Evolutionary conservation across 2,797 vertebrate genomes (phyloP).

Genomic region (Furcifer pardalis): DNA sequence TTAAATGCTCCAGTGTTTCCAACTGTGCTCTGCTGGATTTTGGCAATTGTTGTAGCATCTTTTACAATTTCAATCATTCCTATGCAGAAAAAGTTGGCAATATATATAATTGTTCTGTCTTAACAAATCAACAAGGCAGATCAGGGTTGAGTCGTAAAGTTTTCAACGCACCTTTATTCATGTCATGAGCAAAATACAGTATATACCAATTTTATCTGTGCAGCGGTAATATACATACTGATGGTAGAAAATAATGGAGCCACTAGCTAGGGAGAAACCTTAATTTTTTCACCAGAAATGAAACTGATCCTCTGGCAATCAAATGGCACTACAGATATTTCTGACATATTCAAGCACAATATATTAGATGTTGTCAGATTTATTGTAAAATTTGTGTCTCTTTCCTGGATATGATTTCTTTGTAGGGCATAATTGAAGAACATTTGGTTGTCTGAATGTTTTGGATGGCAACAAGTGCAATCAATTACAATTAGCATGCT

Average conservation of each 20-base stretch:
- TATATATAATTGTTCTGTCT: background rate
- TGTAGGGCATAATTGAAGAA: background rate
- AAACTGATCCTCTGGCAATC: background rate
- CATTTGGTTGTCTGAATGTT: too few relatives aligned
- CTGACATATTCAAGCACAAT: background rate
- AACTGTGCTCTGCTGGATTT: constrained; percentile 97
- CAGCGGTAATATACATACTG: background rate
- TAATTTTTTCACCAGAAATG: background rate
- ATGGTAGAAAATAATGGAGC: background rate
- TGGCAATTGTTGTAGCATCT: constrained; percentile 96
- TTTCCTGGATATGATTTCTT: background rate
- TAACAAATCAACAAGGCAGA: background rate
- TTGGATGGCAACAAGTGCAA: too few relatives aligned
- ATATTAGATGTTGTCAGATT: background rate
- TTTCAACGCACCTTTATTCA: too few relatives aligned
- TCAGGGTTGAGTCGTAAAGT: too few relatives aligned
- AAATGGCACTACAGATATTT: background rate
- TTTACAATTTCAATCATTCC: constrained; percentile 99
- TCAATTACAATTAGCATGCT: too few relatives aligned
- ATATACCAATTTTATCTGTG: background rate
- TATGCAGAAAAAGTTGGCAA: constrained; percentile 51
- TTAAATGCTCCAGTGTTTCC: constrained; percentile 98
- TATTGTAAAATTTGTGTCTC: background rate
- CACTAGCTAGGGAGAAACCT: background rate
- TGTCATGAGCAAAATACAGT: background rate